These are phyloP conservation scores for Cryptotermes secundus DNA, from an alignment of 1,140 invertebrate genomes.

Conservation along the genomic window DNA sequence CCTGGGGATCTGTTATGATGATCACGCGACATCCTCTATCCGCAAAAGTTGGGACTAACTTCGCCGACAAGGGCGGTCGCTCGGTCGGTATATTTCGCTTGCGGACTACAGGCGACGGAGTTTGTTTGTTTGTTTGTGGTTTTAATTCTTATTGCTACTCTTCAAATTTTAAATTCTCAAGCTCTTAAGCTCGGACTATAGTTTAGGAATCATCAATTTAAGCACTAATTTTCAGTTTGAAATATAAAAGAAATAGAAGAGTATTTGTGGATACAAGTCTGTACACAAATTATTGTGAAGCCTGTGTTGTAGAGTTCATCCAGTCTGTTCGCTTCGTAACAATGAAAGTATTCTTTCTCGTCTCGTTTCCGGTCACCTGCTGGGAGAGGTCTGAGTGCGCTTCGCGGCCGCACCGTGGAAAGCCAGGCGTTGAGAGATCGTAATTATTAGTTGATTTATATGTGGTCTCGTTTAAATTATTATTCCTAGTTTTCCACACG, in stretches of 20 bases:
- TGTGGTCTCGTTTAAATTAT: neutral
- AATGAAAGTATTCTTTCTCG: neutral
- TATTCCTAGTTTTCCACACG: neutral
- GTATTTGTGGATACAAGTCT: neutral
- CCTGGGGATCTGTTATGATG: too few relatives aligned
- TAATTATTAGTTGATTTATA: constrained; percentile 19
- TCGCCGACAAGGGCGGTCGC: too few relatives aligned
- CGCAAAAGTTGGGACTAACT: too few relatives aligned
- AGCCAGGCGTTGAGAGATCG: neutral
- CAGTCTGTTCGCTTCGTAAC: neutral
- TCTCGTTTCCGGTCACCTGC: neutral
- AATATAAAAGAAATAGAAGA: neutral
- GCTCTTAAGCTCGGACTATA: neutral
- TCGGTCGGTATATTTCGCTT: too few relatives aligned
- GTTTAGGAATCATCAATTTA: neutral
- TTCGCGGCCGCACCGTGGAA: neutral
- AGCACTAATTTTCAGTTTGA: too few relatives aligned
- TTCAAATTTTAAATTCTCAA: neutral
- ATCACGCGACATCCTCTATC: too few relatives aligned
- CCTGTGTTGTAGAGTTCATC: neutral
- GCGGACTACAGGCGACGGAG: too few relatives aligned
- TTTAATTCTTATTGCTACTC: neutral
- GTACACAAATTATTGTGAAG: neutral
- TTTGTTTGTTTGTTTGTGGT: neutral
- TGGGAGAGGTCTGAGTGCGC: neutral